Evolutionary conservation across 2,888 invertebrate species (phyloP).

Genomic region (Bembecia ichneumoniformis): DNA sequence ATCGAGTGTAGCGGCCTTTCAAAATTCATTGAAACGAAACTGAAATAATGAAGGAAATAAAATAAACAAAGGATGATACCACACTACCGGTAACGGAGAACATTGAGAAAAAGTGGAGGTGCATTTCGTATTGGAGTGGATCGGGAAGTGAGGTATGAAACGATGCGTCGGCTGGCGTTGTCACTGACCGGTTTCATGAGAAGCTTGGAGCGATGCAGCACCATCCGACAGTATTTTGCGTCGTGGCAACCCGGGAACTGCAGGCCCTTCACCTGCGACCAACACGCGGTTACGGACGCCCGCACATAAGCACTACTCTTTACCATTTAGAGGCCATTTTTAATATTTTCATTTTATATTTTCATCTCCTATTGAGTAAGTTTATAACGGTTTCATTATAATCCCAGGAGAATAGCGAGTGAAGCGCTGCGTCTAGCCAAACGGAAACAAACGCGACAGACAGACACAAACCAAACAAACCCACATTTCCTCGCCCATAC

Average conservation of each 20-base stretch:
- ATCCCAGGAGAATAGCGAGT: constrained; percentile 22
- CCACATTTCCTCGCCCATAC: neutral
- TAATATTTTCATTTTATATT: too few species aligned
- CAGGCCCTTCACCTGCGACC: constrained; percentile 92
- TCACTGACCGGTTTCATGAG: constrained; percentile 95
- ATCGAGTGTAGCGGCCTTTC: neutral
- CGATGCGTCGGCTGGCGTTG: constrained; percentile 15
- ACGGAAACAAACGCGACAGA: constrained; percentile 33
- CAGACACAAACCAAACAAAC: constrained; percentile 43
- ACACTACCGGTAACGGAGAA: constrained; percentile 2
- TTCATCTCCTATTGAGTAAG: too few species aligned
- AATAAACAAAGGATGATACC: constrained; percentile 22
- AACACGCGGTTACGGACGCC: constrained; percentile 47
- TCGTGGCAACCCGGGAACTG: constrained; percentile 97
- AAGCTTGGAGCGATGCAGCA: constrained; percentile 96
- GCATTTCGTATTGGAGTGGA: constrained; percentile 16
- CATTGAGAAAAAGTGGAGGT: too few species aligned
- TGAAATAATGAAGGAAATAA: neutral
- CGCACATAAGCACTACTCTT: constrained; percentile 21
- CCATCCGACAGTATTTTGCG: constrained; percentile 94
- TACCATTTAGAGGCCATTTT: neutral
- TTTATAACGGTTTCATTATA: too few species aligned
- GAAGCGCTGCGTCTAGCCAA: constrained; percentile 48
- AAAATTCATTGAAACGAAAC: neutral
- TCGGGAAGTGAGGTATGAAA: constrained; percentile 25